Evolutionary conservation across 2,113 vertebrate species (phyloP).

Genomic region (Trochalopteron elliotii): DNA sequence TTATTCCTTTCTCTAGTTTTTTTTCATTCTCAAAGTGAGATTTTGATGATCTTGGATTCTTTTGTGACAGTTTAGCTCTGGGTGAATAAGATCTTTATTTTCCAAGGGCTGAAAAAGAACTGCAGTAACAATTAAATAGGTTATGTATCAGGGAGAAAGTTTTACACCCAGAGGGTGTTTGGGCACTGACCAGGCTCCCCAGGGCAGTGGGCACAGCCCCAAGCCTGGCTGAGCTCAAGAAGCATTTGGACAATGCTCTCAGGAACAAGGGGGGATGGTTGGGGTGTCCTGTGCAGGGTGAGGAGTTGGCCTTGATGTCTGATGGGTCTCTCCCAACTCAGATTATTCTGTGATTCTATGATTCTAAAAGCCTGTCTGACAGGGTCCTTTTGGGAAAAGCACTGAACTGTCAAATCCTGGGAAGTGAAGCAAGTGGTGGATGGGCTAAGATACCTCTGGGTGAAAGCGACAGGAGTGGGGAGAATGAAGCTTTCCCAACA

Average conservation of each 20-base stretch:
- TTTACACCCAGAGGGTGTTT: neutral
- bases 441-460: neutral
- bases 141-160: neutral
- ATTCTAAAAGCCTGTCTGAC: neutral
- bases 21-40: neutral
- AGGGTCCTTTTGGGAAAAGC: neutral
- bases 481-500: neutral
- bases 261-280: neutral
- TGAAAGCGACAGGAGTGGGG: neutral
- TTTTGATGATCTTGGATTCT: neutral
- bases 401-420: neutral
- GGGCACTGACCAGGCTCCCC: neutral
- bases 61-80: neutral
- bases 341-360: neutral
- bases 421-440: neutral
- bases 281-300: neutral
- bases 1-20: neutral
- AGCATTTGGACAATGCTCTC: rapidly evolving
- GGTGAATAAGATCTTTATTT: neutral
- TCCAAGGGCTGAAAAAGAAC: neutral
- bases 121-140: neutral
- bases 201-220: neutral
- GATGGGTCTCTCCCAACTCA: neutral
- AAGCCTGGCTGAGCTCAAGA: neutral
- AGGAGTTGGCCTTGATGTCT: rapidly evolving